These are phyloP conservation scores for Brachionus rubens DNA, from an alignment of 1,140 invertebrate genomes.

Conservation along the genomic window DNA sequence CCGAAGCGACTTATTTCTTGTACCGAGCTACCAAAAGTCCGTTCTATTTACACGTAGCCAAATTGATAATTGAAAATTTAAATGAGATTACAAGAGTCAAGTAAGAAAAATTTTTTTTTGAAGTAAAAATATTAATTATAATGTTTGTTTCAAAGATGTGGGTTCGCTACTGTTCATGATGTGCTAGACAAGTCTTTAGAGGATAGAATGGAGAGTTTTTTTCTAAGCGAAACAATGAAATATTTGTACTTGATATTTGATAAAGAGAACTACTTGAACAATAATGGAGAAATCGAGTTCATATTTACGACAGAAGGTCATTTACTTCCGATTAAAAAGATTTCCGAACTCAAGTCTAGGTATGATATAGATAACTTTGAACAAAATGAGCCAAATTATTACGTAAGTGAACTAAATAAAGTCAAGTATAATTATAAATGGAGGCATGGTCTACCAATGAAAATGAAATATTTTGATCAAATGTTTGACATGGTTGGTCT, in stretches of 20 bases:
- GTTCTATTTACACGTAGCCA: constrained; percentile 71
- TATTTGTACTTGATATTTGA: constrained; percentile 84
- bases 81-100: constrained; percentile 64
- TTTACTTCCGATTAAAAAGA: constrained; percentile 64
- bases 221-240: constrained; percentile 95
- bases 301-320: constrained; percentile 72
- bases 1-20: constrained; percentile 70
- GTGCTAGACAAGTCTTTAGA: constrained; percentile 88
- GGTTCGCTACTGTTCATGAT: constrained; percentile 71
- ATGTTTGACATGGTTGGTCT: constrained; percentile 38
- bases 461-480: constrained; percentile 42
- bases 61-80: constrained; percentile 67
- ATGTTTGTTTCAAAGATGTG: constrained; percentile 62
- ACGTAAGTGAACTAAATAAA: neutral
- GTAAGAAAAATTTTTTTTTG: constrained; percentile 50
- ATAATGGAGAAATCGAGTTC: constrained; percentile 62
- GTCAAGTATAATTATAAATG: neutral
- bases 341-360: neutral
- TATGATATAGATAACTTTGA: neutral
- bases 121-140: constrained; percentile 8
- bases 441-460: constrained; percentile 1
- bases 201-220: constrained; percentile 98
- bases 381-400: constrained; percentile 54
- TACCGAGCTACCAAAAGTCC: constrained; percentile 71
- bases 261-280: constrained; percentile 67